Evolutionary conservation across 2,888 invertebrate species (phyloP).

Genomic region (Spisula subtruncata): DNA sequence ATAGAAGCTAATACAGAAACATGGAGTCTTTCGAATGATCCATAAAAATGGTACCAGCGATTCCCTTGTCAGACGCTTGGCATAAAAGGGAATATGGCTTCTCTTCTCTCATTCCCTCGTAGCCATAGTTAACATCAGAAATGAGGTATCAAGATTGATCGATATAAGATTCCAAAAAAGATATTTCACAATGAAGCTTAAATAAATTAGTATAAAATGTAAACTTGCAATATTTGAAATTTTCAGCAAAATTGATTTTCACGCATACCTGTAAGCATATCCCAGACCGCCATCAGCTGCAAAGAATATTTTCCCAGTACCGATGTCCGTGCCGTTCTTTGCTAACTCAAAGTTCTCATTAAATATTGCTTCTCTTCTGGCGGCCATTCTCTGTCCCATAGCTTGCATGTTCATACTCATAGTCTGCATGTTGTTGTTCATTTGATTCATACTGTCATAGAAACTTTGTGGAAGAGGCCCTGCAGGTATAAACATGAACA

Average conservation of each 20-base stretch:
- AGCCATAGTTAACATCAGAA: too few species aligned
- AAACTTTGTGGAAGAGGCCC: constrained; percentile 22
- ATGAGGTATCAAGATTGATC: too few species aligned
- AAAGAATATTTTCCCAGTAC: constrained; percentile 20
- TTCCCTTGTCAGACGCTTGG: too few species aligned
- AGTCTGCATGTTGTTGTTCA: background rate
- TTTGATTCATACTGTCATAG: constrained; percentile 18
- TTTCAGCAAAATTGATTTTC: background rate
- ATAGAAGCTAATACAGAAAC: too few species aligned
- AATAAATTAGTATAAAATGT: too few species aligned
- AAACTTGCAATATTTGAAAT: too few species aligned
- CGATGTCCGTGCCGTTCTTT: constrained; percentile 14
- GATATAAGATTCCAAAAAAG: too few species aligned
- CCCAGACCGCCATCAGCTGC: constrained; percentile 31
- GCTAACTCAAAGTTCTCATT: background rate
- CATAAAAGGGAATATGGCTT: too few species aligned
- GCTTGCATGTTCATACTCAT: background rate
- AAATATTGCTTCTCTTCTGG: background rate
- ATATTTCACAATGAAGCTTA: too few species aligned
- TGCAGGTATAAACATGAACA: background rate
- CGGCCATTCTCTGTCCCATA: constrained; percentile 22
- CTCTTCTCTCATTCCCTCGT: too few species aligned
- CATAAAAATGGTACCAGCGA: too few species aligned
- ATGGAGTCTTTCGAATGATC: too few species aligned
- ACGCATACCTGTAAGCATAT: constrained; percentile 36